Evolutionary conservation across 2,888 invertebrate species (phyloP).

Genomic region (Pimpla rufipes): DNA sequence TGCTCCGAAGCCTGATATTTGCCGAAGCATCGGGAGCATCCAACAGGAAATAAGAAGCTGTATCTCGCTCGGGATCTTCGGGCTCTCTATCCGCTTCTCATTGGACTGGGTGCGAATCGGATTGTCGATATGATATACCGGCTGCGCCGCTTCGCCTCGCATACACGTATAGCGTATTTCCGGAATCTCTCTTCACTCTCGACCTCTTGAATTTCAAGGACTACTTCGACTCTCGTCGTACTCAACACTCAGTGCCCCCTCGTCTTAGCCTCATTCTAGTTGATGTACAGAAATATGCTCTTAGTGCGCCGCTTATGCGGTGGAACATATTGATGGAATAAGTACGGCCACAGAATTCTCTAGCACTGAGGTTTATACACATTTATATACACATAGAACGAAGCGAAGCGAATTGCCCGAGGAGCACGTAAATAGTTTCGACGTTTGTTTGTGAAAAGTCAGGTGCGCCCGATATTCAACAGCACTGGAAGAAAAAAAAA

Average conservation of each 20-base stretch:
- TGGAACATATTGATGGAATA: background rate
- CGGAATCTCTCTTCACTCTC: slow-evolving; percentile 26
- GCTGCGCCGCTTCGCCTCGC: background rate
- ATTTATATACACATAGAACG: no score
- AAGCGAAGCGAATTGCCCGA: no score
- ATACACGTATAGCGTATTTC: slow-evolving; percentile 28
- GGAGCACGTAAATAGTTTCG: no score
- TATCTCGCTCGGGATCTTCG: slow-evolving; percentile 60
- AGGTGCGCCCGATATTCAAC: no score
- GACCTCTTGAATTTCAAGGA: slow-evolving; percentile 51
- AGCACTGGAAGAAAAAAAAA: no score
- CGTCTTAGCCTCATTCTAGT: slow-evolving; percentile 20
- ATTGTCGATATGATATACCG: slow-evolving; percentile 45
- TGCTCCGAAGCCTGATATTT: slow-evolving; percentile 49
- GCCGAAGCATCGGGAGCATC: slow-evolving; percentile 38
- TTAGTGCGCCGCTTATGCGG: background rate
- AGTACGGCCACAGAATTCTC: background rate
- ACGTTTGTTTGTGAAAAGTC: no score
- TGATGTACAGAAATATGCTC: slow-evolving; percentile 17
- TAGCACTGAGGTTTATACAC: background rate
- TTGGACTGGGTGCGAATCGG: slow-evolving; percentile 54
- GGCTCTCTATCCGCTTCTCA: slow-evolving; percentile 52
- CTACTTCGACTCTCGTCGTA: slow-evolving; percentile 21
- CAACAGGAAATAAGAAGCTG: slow-evolving; percentile 63
- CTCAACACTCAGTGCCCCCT: slow-evolving; percentile 27